phyloP scores from a whole-genome alignment of 2,113 vertebrate genomes.

The Diadophis punctatus region DNA sequence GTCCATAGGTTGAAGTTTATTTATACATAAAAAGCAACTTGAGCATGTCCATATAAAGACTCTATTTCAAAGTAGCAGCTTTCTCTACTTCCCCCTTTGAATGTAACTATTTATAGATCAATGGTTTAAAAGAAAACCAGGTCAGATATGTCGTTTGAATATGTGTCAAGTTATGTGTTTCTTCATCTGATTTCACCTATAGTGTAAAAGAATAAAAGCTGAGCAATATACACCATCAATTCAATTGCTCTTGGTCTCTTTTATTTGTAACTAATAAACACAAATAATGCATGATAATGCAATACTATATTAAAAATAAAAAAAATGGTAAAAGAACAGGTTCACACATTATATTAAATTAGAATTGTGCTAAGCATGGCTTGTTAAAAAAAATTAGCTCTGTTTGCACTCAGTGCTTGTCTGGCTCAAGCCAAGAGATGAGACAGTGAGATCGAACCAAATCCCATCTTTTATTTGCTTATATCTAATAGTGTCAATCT shows the following conservation, averaged over 20 bases:
- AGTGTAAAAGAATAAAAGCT: not conserved
- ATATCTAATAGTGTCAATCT: no score
- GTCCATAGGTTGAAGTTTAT: not conserved
- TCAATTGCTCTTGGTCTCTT: not conserved
- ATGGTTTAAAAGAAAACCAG: rapidly evolving
- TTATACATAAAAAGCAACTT: not conserved
- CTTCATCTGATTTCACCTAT: not conserved
- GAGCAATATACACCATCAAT: not conserved
- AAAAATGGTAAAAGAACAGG: not conserved
- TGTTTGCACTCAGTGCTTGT: not conserved
- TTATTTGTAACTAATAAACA: not conserved
- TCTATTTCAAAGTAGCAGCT: rapidly evolving
- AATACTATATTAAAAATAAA: not conserved
- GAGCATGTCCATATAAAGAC: not conserved
- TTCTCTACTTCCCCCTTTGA: rapidly evolving
- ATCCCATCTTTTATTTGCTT: no score
- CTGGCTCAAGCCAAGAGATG: no score
- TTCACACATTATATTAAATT: not conserved
- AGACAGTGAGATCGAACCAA: no score
- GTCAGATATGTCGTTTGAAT: not conserved
- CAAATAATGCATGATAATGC: not conserved
- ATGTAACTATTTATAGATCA: not conserved
- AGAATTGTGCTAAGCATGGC: not conserved
- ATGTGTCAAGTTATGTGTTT: not conserved
- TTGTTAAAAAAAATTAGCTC: not conserved